Evolutionary conservation across 2,113 vertebrate species (phyloP), one percentile per base, ranked within the genome.

Genomic region (Oryzias javanicus): DNA sequence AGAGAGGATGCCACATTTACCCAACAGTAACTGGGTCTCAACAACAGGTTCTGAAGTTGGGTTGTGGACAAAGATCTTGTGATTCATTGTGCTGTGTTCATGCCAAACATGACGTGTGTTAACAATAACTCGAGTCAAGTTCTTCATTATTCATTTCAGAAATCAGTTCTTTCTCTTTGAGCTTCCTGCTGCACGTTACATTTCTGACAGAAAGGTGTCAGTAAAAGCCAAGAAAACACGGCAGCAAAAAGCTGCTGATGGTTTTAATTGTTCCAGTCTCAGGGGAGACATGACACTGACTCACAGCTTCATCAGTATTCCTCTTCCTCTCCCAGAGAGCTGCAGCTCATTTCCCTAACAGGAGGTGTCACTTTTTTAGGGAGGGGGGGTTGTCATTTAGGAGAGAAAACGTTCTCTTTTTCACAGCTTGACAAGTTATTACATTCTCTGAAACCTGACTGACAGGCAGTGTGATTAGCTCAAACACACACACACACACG

Each of bases 301-400:
- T 60, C 46, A 27, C 55, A 27, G 13, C 60, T 13, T 63, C 64
- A 63, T 68, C 20, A 54, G 49, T 55, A 54, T 74, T 64, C 57
- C 29, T 7, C 53, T 56, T 41, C 64, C 55, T 64, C 54, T 2
- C 17, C 20, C 16, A 16, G 5, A 1, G 18, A 29, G 46, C 46
- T 14, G 13, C 44, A 4, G 7, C 59, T 55, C n/a, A 35, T 51
- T 47, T 72, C 22, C 55, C 24, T 22, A 53, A 64, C 47, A 49
- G 47, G 51, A 40, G 64, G 50, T 53, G 47, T 64, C 64, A 56
- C 15, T 19, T 27, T 29, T 64, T 60, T 20, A 64, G 8, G 1
- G 49, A 29, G 3, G 17, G 4, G 40, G 56, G 65, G 65, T 46
- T 22, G 49, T 56, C 40, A 15, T 41, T 58, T 58, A 17, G 17